Percentiles rank a stretch among this genome's conserved stretches.
These are phyloP conservation scores for Helleia helle DNA, from an alignment of 2,888 invertebrate species.

Conservation along the genomic window DNA sequence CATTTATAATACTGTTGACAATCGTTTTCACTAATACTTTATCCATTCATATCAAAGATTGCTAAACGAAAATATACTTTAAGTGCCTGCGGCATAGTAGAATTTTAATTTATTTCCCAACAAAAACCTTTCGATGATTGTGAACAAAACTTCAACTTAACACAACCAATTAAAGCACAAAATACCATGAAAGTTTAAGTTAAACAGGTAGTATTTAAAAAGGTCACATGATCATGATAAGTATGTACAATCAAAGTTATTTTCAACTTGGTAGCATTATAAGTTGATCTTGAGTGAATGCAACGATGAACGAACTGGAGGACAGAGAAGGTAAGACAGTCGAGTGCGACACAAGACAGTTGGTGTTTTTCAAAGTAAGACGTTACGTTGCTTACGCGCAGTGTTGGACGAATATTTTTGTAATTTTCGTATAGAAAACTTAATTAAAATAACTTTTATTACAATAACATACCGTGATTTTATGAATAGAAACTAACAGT, in stretches of 20 bases:
- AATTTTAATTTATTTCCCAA: constrained; percentile 24
- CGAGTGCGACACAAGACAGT: neutral
- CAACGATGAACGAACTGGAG: no score
- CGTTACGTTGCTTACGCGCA: constrained; percentile 1
- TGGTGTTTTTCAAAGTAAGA: neutral
- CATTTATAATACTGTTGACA: constrained; percentile 19
- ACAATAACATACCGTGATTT: no score
- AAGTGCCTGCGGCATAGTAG: constrained; percentile 15
- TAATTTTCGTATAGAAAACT: no score
- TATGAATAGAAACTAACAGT: no score
- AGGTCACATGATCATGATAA: neutral
- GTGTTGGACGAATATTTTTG: no score
- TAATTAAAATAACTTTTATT: no score
- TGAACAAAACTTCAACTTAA: constrained; percentile 16
- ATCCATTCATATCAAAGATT: constrained; percentile 20
- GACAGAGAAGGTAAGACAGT: constrained; percentile 2
- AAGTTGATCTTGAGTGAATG: constrained; percentile 7
- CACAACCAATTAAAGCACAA: constrained; percentile 16
- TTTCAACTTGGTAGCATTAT: neutral
- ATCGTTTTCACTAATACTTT: constrained; percentile 15
- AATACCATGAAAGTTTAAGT: constrained; percentile 10
- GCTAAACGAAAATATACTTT: constrained; percentile 25
- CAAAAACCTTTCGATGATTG: constrained; percentile 4
- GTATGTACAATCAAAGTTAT: neutral
- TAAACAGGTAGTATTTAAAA: neutral